Evolutionary conservation across 2,888 invertebrate genomes (phyloP), one percentile per base, ranked within the genome.

Genomic region (Ariolimax columbianus): DNA sequence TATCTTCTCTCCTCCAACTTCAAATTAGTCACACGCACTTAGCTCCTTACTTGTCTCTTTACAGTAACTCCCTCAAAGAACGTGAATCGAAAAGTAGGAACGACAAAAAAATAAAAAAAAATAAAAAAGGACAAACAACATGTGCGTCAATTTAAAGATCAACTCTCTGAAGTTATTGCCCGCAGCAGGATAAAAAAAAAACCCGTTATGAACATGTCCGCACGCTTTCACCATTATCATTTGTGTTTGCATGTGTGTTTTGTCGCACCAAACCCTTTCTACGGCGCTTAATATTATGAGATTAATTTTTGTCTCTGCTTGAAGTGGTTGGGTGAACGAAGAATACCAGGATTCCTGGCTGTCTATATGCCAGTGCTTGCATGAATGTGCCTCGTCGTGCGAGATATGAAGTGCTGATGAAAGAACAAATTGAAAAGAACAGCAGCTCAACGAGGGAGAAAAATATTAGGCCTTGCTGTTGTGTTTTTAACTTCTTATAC

Each of bases 101-200:
- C n/a, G n/a, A n/a, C n/a, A n/a, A n/a, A n/a, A n/a, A n/a, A n/a
- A n/a, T n/a, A n/a, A n/a, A n/a, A n/a, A n/a, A n/a, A n/a, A n/a
- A n/a, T n/a, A n/a, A n/a, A n/a, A n/a, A 30, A 36, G 43, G 38
- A 55, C n/a, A 30, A 2, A 55, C 51, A n/a, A 17, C 77, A 33
- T 30, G 51, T 17, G 77, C 55, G 30, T 38, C 38, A 63, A 78
- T 78, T 59, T 78, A 63, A 78, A 63, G 63, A 78, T 78, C 78
- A 78, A 78, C 78, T 63, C 78, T 78, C 63, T 3, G 59, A 26
- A 59, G 63, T 63, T 78, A 59, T 38, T 78, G 55, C 38, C 66
- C 66, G 33, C 19, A 66, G 78, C 47, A 6, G 59, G 59, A 38
- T 23, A 33, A 33, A 59, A 55, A 55, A 55, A 55, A 55, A 55